Conservation (phyloP, 2,888 invertebrate genomes). For the Spodoptera littoralis region DNA sequence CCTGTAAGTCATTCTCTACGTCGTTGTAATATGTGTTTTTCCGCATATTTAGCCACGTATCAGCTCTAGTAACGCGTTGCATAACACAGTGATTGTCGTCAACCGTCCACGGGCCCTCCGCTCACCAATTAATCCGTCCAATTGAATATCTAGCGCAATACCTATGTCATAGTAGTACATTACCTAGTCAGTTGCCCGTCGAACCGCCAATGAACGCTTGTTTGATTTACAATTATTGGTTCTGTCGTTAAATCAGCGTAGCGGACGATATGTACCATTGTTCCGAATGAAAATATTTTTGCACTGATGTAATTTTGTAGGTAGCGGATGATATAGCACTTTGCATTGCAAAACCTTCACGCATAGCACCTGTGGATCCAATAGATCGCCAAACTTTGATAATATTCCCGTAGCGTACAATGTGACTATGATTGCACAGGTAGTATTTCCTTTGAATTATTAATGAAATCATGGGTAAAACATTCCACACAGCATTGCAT, state of each 20-base stretch:
- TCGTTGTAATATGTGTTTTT: constrained; percentile 34
- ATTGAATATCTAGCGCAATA: constrained; percentile 76
- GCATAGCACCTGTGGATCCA: constrained; percentile 26
- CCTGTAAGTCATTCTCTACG: constrained; percentile 37
- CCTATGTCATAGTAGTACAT: constrained; percentile 52
- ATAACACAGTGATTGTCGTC: constrained; percentile 44
- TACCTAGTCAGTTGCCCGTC: constrained; percentile 44
- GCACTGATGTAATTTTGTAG: constrained; percentile 34
- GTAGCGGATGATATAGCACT: constrained; percentile 21
- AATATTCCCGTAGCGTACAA: constrained; percentile 40
- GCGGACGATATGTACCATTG: constrained; percentile 47
- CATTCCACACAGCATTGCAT: constrained; percentile 44
- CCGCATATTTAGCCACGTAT: constrained; percentile 45
- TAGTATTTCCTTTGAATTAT: constrained; percentile 47
- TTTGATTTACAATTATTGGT: constrained; percentile 60
- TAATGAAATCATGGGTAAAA: constrained; percentile 47
- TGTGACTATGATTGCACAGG: constrained; percentile 43
- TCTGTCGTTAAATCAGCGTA: constrained; percentile 49
- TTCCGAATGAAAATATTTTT: constrained; percentile 48
- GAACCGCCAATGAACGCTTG: constrained; percentile 49
- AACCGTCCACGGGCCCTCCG: constrained; percentile 58
- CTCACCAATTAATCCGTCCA: constrained; percentile 81
- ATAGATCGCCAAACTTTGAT: constrained; percentile 53
- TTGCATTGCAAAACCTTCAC: constrained; percentile 40
- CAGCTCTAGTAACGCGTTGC: constrained; percentile 36